Percentiles rank a stretch among this genome's conserved stretches.
Conservation (phyloP, 1,140 invertebrate species). For the Lasioglossum albipes region DNA sequence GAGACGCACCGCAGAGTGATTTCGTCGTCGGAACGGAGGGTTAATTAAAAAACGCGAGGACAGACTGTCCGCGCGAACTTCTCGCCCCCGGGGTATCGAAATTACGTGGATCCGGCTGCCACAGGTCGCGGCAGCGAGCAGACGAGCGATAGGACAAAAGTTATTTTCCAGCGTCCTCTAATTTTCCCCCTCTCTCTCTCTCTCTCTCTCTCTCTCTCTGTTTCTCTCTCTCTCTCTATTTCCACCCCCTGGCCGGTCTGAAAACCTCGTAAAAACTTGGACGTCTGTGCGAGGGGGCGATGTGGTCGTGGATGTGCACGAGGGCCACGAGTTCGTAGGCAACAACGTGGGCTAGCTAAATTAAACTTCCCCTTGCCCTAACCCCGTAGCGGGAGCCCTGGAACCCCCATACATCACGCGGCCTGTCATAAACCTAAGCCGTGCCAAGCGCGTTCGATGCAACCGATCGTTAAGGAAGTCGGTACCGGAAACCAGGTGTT, state of each 20-base stretch:
- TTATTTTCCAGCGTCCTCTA: conserved; percentile 41
- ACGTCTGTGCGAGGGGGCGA: conserved; percentile 2
- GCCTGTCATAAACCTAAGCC: conserved; percentile 60
- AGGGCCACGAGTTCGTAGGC: conserved; percentile 31
- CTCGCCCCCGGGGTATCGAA: conserved; percentile 1
- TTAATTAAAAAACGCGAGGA: conserved; percentile 25
- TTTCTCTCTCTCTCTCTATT: background rate
- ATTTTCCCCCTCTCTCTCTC: background rate
- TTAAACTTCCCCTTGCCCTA: conserved; percentile 66
- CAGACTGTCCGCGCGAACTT: background rate
- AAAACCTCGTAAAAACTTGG: conserved; percentile 47
- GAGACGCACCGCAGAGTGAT: background rate
- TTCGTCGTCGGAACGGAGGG: background rate
- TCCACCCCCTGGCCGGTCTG: background rate
- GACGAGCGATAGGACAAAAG: conserved; percentile 31
- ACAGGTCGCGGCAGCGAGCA: background rate
- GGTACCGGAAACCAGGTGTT: conserved; percentile 46
- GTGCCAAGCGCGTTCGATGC: conserved; percentile 47
- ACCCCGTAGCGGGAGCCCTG: background rate
- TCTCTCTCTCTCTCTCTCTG: background rate
- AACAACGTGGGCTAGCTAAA: conserved; percentile 61
- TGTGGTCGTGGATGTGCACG: conserved; percentile 27
- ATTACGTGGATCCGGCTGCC: background rate
- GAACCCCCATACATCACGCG: conserved; percentile 62
- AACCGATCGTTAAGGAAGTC: conserved; percentile 56